These are phyloP conservation scores for Sebastes kiyomatsui DNA, from an alignment of 2,797 vertebrate genomes.

Conservation along the genomic window DNA sequence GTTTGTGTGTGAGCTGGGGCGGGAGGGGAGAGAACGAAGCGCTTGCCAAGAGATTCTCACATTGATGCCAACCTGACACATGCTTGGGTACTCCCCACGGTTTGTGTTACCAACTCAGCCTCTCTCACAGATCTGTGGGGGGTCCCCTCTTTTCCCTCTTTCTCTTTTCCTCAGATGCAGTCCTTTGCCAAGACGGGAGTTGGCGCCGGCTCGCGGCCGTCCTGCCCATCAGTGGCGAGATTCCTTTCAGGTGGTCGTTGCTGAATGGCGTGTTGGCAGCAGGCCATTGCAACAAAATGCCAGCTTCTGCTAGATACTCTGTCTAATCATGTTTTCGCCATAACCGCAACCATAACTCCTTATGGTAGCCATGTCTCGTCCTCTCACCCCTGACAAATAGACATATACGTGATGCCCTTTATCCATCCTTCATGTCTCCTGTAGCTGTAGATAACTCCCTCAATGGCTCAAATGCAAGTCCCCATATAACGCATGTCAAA, in stretches of 20 bases:
- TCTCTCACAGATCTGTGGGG: conserved; percentile 76
- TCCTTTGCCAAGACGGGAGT: conserved; percentile 73
- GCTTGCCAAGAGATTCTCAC: conserved; percentile 88
- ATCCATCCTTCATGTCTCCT: conserved; percentile 26
- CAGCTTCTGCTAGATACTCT: conserved; percentile 48
- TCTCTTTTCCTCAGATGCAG: conserved; percentile 64
- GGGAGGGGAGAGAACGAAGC: conserved; percentile 77
- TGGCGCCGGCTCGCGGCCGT: conserved; percentile 81
- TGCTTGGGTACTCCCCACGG: conserved; percentile 83
- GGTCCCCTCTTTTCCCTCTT: conserved; percentile 65
- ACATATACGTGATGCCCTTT: conserved; percentile 8
- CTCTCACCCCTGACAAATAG: conserved; percentile 7
- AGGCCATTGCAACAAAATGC: conserved; percentile 59
- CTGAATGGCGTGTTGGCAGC: conserved; percentile 67
- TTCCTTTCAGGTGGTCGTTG: conserved; percentile 65
- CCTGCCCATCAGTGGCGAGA: conserved; percentile 60
- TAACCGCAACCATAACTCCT: conserved; percentile 27
- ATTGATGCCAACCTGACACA: conserved; percentile 87
- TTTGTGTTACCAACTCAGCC: conserved; percentile 80
- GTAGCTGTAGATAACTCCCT: conserved; percentile 50
- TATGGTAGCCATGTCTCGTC: conserved; percentile 18
- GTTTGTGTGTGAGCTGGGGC: conserved; percentile 78
- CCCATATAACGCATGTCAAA: conserved; percentile 48
- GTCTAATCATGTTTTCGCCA: conserved; percentile 36
- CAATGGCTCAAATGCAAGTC: conserved; percentile 55